phyloP scores from a whole-genome alignment of 2,888 invertebrate genomes.

The Ypsolopha sequella region DNA sequence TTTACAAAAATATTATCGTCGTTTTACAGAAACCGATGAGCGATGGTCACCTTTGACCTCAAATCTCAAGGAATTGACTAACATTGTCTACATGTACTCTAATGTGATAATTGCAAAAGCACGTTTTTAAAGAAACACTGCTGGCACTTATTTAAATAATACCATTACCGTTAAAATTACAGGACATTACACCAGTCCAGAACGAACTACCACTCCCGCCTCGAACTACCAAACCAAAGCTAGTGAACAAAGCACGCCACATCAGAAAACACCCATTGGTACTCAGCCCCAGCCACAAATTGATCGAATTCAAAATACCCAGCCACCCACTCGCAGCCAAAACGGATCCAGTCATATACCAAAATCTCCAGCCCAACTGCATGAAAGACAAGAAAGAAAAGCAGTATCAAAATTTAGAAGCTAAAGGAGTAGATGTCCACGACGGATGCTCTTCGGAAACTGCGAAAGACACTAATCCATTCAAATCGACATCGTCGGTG shows the following conservation, averaged over 20 bases:
- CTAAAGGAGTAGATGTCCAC: slow-evolving; percentile 25
- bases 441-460: slow-evolving; percentile 21
- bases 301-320: too few species aligned
- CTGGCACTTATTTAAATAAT: neutral
- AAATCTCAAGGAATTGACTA: too few species aligned
- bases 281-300: slow-evolving; percentile 14
- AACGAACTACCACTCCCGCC: slow-evolving; percentile 50
- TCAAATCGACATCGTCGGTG: slow-evolving; percentile 14
- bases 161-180: neutral
- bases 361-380: slow-evolving; percentile 30
- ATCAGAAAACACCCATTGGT: slow-evolving; percentile 44
- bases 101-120: too few species aligned
- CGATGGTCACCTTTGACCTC: too few species aligned
- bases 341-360: slow-evolving; percentile 31
- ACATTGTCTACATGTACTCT: too few species aligned
- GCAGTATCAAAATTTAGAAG: slow-evolving; percentile 4
- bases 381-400: slow-evolving; percentile 4
- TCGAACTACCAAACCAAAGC: slow-evolving; percentile 36
- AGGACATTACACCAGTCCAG: slow-evolving; percentile 17
- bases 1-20: too few species aligned
- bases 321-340: neutral
- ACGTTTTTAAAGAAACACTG: too few species aligned
- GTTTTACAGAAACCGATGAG: too few species aligned
- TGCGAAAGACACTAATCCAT: slow-evolving; percentile 36
- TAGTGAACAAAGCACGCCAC: slow-evolving; percentile 51